Evolutionary conservation across 2,888 invertebrate species (phyloP), one percentile per base, ranked within the genome.

Genomic region (Apomyelois bistriatella): DNA sequence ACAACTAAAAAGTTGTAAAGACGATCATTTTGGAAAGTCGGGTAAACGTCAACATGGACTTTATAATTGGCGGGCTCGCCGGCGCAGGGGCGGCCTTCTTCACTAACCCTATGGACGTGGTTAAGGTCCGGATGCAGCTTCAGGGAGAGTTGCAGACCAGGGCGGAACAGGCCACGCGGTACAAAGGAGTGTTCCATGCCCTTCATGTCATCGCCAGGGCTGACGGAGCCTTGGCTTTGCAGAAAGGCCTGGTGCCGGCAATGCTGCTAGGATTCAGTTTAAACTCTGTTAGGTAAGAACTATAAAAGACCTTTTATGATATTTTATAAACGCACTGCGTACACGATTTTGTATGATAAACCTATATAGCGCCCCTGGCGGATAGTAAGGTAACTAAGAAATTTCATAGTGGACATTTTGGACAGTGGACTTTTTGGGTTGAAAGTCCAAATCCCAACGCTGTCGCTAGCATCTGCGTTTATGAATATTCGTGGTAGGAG

Each of bases 81-180:
- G 95, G 95, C 4, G 93, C 94, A 9, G 93, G 94, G 10, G 96
- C 96, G 0, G 95, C 95, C 0, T 86, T 95, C 48, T 93, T 97
- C 66, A 96, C 96, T 5, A 97, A 98, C 76, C 98, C 97, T 0
- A 91, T 97, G 71, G 97, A 98, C 79, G 97, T 97, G 7, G 85
- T 97, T 16, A 98, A 98, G 86, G 97, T 95, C 10, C 92, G 97
- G 0, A 92, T 97, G 75, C 97, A 98, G 76, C 88, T 98, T 1
- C 97, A 98, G 79, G 94, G 94, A 0, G 94, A 96, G 76, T 74
- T 96, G 43, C 91, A 92, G 62, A 92, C 94, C 0, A 92, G 76
- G 53, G 68, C 61, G 7, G 92, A 72, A 91, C 94, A 53, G 56
- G 80, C 67, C 63, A 82, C 71, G 53, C 69, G 90, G 3, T 95